Base-by-base conservation (phyloP, 2,888 invertebrate genomes). In the Heptascelio sp. region DNA sequence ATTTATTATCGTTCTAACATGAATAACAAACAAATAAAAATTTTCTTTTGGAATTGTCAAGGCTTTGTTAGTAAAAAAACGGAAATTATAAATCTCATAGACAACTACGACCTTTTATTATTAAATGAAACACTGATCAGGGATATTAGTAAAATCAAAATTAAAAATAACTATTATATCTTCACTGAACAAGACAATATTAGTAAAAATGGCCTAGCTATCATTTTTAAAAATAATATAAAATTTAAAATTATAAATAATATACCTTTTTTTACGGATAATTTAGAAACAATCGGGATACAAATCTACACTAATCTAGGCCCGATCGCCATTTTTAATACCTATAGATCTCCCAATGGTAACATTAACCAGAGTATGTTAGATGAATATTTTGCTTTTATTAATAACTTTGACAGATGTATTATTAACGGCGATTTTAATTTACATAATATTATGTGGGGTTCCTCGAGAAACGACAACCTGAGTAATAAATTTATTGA, bases 11-110 rank as follows among this genome's bases (percentile, higher is more conserved):
- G n/a, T n/a, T n/a, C n/a, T n/a, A n/a, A n/a, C n/a, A n/a, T n/a
- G n/a, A n/a, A n/a, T n/a, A n/a, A n/a, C n/a, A n/a, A n/a, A n/a
- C n/a, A n/a, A n/a, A n/a, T n/a, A n/a, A 30, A 34, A 21, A 40
- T 60, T 17, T 6, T 40, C 34, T 57, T 11, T 1, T 75, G 73
- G 73, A 75, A 75, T 21, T 75, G 73, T 23, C 73, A 75, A 55
- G 75, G 75, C 11, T 59, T 76, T 17, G 25, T 11, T 1, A 30
- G 9, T 8, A 76, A 76, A 25, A 76, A 76, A 59, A 15, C 21
- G 1, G 75, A 76, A 11, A 57, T 76, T 37, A 1, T 57, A 6
- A 43, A 15, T 17, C 6, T 75, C 1, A 30, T 57, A 4, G 11
- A 75, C 43, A 26, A 26, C 13, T 46, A 40, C 64, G 55, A 75